phyloP scores from a whole-genome alignment of 2,797 vertebrate genomes.

The Podarcis lilfordi region DNA sequence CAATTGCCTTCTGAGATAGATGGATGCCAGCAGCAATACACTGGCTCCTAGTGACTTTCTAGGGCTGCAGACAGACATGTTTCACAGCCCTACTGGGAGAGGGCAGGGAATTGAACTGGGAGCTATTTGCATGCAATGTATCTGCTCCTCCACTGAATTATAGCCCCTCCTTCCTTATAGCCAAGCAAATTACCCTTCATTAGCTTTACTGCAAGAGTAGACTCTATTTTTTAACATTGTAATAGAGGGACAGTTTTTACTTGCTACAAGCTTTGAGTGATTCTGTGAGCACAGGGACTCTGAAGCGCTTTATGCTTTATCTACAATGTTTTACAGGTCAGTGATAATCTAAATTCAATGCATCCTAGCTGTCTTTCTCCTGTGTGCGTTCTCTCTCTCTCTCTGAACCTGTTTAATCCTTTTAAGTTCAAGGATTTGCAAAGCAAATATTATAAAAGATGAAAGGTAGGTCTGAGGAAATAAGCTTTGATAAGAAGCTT shows the following conservation, averaged over 20 bases:
- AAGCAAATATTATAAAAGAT: constrained; percentile 81
- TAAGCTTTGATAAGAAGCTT: constrained; percentile 73
- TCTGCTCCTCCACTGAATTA: not conserved
- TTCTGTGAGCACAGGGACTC: constrained; percentile 39
- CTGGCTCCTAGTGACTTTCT: not conserved
- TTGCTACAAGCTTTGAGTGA: not conserved
- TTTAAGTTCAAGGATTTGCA: constrained; percentile 78
- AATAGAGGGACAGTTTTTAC: not conserved
- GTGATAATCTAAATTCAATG: constrained; percentile 64
- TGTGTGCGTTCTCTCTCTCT: constrained; percentile 24
- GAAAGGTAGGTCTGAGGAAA: constrained; percentile 80
- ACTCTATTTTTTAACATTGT: not conserved
- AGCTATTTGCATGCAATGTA: not conserved
- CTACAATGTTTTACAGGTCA: constrained; percentile 53
- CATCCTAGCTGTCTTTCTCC: constrained; percentile 44
- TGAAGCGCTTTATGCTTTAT: constrained; percentile 61
- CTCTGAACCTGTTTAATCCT: constrained; percentile 75
- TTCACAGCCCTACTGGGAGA: not conserved
- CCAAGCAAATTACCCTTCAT: not conserved
- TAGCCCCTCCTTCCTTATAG: not conserved
- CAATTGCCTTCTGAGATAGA: too few relatives aligned
- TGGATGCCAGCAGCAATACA: not conserved
- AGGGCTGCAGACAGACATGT: not conserved
- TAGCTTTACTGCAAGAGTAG: not conserved
- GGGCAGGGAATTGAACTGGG: too few relatives aligned